Percentiles rank a stretch among this genome's conserved stretches.
Evolutionary conservation across 2,888 invertebrate species (phyloP).

Genomic region (Lasioglossum oenotherae): DNA sequence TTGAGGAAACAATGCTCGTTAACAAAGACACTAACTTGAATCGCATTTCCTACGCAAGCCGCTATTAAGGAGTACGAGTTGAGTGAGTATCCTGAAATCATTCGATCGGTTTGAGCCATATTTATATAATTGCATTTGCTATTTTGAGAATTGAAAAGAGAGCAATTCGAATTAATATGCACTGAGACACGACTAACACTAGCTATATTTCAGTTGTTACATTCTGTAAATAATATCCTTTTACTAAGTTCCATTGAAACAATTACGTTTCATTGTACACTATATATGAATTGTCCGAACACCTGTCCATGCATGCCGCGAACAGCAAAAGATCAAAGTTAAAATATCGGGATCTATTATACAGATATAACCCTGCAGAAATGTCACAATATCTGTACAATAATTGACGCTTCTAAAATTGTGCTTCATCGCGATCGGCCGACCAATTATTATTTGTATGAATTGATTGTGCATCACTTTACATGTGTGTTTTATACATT

Average conservation of each 20-base stretch:
- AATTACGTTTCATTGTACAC: not conserved
- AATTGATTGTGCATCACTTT: not conserved
- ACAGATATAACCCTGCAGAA: not conserved
- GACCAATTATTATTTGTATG: not conserved
- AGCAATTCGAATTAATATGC: not conserved
- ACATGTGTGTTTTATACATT: not conserved
- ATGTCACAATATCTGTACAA: not conserved
- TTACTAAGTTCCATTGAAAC: not conserved
- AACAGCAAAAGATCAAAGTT: not conserved
- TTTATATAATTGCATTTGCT: constrained; percentile 5
- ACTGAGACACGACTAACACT: not conserved
- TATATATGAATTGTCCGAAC: not conserved
- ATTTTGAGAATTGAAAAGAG: not conserved
- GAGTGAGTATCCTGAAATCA: constrained; percentile 70
- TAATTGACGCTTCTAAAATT: not conserved
- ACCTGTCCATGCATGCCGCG: not conserved
- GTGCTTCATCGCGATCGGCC: not conserved
- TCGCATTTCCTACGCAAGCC: constrained; percentile 65
- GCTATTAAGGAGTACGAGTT: constrained; percentile 76
- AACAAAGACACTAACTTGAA: not conserved
- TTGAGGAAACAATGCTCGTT: not conserved
- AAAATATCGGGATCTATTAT: not conserved
- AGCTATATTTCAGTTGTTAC: constrained; percentile 8
- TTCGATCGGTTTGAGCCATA: constrained; percentile 29
- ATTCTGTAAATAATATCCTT: not conserved